Base-by-base conservation (phyloP, 2,888 invertebrate genomes). In the Subacronicta megacephala region DNA sequence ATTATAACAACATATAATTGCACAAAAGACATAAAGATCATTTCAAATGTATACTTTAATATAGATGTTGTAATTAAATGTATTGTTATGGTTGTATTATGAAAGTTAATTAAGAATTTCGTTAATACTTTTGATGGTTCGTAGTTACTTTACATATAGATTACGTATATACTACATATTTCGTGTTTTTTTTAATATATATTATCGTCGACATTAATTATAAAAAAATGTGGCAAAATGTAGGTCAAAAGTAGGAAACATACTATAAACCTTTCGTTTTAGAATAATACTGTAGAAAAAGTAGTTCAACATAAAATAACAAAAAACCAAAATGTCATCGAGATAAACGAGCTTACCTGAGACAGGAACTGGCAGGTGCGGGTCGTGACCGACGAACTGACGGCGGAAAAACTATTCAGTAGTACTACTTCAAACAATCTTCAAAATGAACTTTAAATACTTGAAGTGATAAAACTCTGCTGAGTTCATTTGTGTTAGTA, bases 281-380 rank as follows among this genome's bases (percentile, higher is more conserved):
- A n/a, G n/a, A n/a, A n/a, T n/a, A n/a, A n/a, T 26, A 2, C 26
- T 31, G 15, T 51, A 51, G 59, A 54, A 64, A 65, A 42, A n/a
- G 26, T 10, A 16, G 29, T 37, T 31, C 12, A 31, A n/a, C 36
- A 17, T n/a, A 10, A 13, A 47, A 40, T 31, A 15, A 23, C 10
- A 58, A 60, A 42, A 63, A 44, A 52, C 9, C 35, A 40, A 31
- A 47, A 47, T 47, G 50, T 63, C 52, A 56, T 47, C 35, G 3
- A 26, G 17, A 49, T 59, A 69, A 62, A 56, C 16, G 44, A 51
- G 50, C 40, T 63, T 72, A 72, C 72, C 72, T 72, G 72, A 70
- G 56, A 26, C 61, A 54, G 46, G 57, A 58, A 67, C 56, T 23
- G 29, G 29, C 69, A 75, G 75, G 64, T 75, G 75, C 36, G 3